Evolutionary conservation across 2,888 invertebrate species (phyloP).

Genomic region (Drosophila pseudotakahashii): DNA sequence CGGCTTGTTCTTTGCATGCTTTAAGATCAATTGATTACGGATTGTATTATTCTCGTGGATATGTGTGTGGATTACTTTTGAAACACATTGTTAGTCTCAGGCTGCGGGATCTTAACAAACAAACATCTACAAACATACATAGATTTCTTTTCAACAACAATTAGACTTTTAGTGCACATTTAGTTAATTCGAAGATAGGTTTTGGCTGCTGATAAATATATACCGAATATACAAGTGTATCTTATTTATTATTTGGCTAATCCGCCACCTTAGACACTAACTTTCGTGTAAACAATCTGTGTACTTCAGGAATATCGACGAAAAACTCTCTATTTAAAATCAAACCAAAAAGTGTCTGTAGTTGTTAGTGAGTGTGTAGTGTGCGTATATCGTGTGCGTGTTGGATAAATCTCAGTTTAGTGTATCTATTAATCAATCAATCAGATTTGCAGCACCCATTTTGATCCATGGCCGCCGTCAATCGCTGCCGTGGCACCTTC

Average conservation of each 20-base stretch:
- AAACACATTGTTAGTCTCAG: slow-evolving; percentile 7
- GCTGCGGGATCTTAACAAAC: slow-evolving; percentile 27
- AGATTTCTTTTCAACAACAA: slow-evolving; percentile 59
- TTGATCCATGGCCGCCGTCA: slow-evolving; percentile 1
- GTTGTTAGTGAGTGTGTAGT: slow-evolving; percentile 3
- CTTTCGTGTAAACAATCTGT: slow-evolving; percentile 16
- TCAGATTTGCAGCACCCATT: slow-evolving; percentile 21
- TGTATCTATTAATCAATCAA: slow-evolving; percentile 14
- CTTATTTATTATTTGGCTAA: slow-evolving; percentile 43
- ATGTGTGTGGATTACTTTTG: slow-evolving; percentile 11
- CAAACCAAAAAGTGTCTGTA: slow-evolving; percentile 14
- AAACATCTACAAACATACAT: slow-evolving; percentile 43
- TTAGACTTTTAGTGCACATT: slow-evolving; percentile 46
- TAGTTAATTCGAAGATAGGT: slow-evolving; percentile 30
- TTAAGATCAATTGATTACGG: background rate
- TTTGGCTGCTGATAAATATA: slow-evolving; percentile 28
- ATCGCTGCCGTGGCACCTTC: slow-evolving; percentile 27
- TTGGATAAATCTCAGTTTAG: slow-evolving; percentile 18
- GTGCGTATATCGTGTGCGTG: slow-evolving; percentile 29
- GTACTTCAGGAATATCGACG: slow-evolving; percentile 23
- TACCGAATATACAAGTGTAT: slow-evolving; percentile 7
- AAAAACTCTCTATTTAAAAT: slow-evolving; percentile 6
- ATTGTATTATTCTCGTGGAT: slow-evolving; percentile 9
- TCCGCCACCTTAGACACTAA: slow-evolving; percentile 9
- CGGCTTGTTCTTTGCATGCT: background rate